Evolutionary conservation across 2,113 vertebrate species (phyloP), one percentile per base, ranked within the genome.

Genomic region (Circaetus cinerascens): DNA sequence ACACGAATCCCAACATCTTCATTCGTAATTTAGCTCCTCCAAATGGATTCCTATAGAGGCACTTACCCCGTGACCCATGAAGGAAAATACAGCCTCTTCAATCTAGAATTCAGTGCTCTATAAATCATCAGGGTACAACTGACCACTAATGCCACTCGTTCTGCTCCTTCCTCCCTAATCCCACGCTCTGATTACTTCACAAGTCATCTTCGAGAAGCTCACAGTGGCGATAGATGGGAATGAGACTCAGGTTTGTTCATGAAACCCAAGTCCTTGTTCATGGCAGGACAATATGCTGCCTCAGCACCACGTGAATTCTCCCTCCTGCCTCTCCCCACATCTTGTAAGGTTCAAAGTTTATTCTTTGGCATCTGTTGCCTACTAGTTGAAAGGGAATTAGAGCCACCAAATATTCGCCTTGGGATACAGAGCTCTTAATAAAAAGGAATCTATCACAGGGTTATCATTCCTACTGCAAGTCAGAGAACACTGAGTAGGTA

Each of bases 1-100:
- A 50, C 7, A 56, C 0, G 0, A 85, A 87, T 80, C 21, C 36
- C 26, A 92, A 15, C 2, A 2, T 72, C 38, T 86, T 63, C 14
- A 63, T 88, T 66, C 14, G 20, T 40, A 88, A 34, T 29, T 8
- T 57, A 82, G 51, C n/a, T 91, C 27, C 41, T 92, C 38, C 2
- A 1, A 81, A 75, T 5, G 10, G 18, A 53, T 16, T 74, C 68
- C 75, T 88, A 38, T 2, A 46, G 22, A 86, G 40, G 60, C 83
- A 96, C 96, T 96, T 95, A 96, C 92, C 95, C 92, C 78, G 4
- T 94, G 93, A 84, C 79, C 92, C 96, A 96, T 96, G 85, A 80
- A 67, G 78, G 66, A 87, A 95, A 93, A 90, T 1, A 69, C 29
- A 82, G 69, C 48, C 34, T 93, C 90, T 95, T 64, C 94, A 91